Conservation (phyloP, 2,113 vertebrate genomes). For the Strix aluco region DNA sequence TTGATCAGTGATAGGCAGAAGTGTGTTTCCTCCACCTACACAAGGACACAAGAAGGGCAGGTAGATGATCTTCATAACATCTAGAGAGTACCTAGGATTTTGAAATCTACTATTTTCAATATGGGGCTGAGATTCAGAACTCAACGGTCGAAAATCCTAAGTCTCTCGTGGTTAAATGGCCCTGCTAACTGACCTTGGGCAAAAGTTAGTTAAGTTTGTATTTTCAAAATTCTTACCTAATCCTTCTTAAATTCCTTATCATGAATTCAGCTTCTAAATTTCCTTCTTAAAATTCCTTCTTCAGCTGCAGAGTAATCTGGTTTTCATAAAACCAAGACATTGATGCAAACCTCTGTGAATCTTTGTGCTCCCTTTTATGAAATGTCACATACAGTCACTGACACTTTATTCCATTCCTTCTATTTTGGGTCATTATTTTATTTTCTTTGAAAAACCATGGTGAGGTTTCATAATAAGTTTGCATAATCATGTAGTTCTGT, state of each 20-base stretch:
- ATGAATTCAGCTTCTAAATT: not conserved
- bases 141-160: not conserved
- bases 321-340: conserved; percentile 2
- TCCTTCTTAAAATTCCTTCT: not conserved
- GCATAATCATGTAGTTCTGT: not conserved
- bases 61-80: not conserved
- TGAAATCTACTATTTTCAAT: not conserved
- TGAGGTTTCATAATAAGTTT: conserved; percentile 24
- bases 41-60: not conserved
- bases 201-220: not conserved
- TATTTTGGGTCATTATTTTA: conserved; percentile 18
- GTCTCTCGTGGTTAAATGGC: rapidly evolving
- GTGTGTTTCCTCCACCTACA: not conserved
- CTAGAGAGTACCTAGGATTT: not conserved
- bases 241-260: not conserved
- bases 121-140: not conserved
- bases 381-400: not conserved
- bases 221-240: not conserved
- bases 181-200: not conserved
- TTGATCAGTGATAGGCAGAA: not conserved
- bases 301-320: not conserved
- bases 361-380: not conserved
- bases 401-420: not conserved
- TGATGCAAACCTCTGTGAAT: not conserved
- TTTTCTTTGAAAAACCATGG: conserved; percentile 11